Base-by-base conservation (phyloP, 1,140 invertebrate species). In the Cydia fagiglandana region DNA sequence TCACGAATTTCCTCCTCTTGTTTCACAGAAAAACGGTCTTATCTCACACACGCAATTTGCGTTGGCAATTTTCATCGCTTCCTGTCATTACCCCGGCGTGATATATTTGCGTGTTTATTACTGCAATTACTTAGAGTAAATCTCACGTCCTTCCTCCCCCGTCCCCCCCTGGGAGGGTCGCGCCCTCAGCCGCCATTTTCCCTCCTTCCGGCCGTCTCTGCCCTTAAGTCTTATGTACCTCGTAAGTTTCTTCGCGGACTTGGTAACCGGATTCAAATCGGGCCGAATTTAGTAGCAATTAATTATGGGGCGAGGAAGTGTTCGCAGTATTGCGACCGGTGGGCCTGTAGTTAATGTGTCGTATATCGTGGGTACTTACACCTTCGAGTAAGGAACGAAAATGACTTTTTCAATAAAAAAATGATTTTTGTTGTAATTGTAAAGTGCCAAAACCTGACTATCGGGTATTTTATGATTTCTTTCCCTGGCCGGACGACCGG, bases 121-220 rank as follows among this genome's bases (percentile, higher is more conserved):
- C 91, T 89, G 93, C 93, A 93, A 93, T 93, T 93, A 93, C 93
- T 93, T 93, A 93, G 89, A 93, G 91, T 93, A 93, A 93, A 93
- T 93, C 93, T 93, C 90, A 90, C 91, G 88, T 93, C 91, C 93
- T 93, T 93, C 91, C 92, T 91, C 85, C 83, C 77, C 82, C 38
- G n/a, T 78, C 77, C 81, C 78, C 41, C 80, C 80, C 83, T 79
- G 83, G 84, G 84, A 88, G 89, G 89, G 89, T 89, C 90, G 89
- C 89, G 89, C 89, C 88, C 89, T 88, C 80, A 81, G 83, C 84
- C 88, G 87, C 90, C 89, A 89, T 91, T 91, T 89, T 88, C 89
- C 90, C 88, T 87, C 89, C 90, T 89, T 91, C 90, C 90, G 89
- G 88, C 85, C 88, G 86, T 88, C 85, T 86, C 89, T 85, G 91